Evolutionary conservation across 2,113 vertebrate genomes (phyloP), one percentile per base, ranked within the genome.

Genomic region (Odontophorus gujanensis): DNA sequence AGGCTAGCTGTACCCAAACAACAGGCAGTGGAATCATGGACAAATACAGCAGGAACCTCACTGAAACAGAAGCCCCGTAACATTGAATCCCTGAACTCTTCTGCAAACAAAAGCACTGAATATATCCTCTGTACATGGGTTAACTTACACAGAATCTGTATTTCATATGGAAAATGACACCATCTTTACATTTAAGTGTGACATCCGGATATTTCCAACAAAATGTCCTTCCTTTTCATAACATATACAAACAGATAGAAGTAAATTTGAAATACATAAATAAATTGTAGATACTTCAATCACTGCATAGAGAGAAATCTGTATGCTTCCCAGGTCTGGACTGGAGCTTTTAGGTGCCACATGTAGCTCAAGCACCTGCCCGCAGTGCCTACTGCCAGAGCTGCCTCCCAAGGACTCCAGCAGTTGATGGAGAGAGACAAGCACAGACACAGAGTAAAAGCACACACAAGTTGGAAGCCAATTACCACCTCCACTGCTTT

Each of bases 201-300:
- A 47, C n/a, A 90, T 3, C 30, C 62, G 43, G 19, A 2, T 15
- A 53, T 3, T 32, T 42, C 22, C 21, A 80, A 32, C 3, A 80
- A 61, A 63, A 43, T 1, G 9, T 58, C 26, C 7, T 73, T 68
- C n/a, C 20, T 71, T 62, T 43, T 30, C 15, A 7, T 36, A 87
- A 25, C 0, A 0, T 15, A 50, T 15, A 50, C 2, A 8, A 40
- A 40, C 12, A 13, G 32, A 68, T 42, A 50, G 4, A 76, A 61
- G 11, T 26, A 20, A 38, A 51, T 43, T 6, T 63, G 51, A 87
- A 82, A 51, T 28, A 74, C 0, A 3, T 11, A 45, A 42, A 22
- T 32, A 30, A 85, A 53, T 16, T 32, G n/a, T 2, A 71, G 57
- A 59, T 13, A 61, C 3, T 50, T 90, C 68, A 43, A 40, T 3